Evolutionary conservation across 1,140 invertebrate genomes (phyloP), one percentile per base, ranked within the genome.

Genomic region (Papilio aristodemus): DNA sequence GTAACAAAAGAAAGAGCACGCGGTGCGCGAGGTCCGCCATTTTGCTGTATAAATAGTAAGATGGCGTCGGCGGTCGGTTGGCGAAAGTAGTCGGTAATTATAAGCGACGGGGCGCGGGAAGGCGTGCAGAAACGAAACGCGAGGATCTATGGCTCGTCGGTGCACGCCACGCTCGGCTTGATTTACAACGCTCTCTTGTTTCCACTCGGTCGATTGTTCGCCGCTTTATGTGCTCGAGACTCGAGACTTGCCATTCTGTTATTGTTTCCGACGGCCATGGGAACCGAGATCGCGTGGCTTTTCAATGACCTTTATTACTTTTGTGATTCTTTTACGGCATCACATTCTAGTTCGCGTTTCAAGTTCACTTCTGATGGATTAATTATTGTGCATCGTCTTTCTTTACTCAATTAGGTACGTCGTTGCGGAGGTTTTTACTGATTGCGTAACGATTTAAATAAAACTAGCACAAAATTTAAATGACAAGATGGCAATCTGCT

Each of bases 61-160:
- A 91, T 91, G 89, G 89, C 86, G 87, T 83, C 86, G 82, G 76
- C 85, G 81, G 83, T 83, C 78, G 81, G 80, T 83, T 84, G 87
- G 89, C 86, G 89, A 91, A 91, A 91, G 89, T 91, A 85, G 80
- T 89, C 76, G 78, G 86, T 89, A 91, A 90, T 90, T 91, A 90
- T 87, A 85, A 84, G 80, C 81, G 79, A 78, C 76, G 77, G 81
- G 77, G 78, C 66, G 73, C 78, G 82, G 79, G 81, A 80, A 86
- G 81, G 82, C 86, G 80, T 83, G 77, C 81, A 81, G 83, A 84
- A 86, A 86, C 80, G 84, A 83, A 87, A 87, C 81, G 79, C 79
- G 86, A 87, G 85, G 86, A 89, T 89, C 86, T 87, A 89, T 85
- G 81, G 83, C 81, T 77, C 81, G 78, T 75, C 81, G 73, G 76